Percentiles rank a stretch among this genome's conserved stretches.
Conservation (phyloP, 2,888 invertebrate genomes). For the Drosophila infuscata region DNA sequence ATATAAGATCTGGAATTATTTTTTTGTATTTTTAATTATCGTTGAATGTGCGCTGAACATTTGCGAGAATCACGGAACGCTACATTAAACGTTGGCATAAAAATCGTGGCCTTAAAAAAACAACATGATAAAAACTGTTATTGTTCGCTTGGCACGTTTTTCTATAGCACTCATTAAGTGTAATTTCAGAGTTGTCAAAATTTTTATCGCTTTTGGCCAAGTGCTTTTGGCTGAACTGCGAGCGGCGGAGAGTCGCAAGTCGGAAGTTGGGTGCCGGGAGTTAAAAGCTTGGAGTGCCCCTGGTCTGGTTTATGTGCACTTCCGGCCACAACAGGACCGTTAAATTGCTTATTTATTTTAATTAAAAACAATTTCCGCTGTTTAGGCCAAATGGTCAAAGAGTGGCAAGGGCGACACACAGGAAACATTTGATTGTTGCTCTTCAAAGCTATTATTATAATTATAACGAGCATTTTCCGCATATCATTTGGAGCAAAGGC, state of each 20-base stretch:
- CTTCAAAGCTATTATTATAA: constrained; percentile 43
- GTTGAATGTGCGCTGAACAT: neutral
- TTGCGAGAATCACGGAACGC: neutral
- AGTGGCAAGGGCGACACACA: neutral
- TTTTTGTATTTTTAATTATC: neutral
- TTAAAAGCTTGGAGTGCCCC: neutral
- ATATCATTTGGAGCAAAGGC: constrained; percentile 19
- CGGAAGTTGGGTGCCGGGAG: neutral
- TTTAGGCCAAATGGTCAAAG: constrained; percentile 35
- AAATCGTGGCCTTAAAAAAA: neutral
- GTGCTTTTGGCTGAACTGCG: constrained; percentile 18
- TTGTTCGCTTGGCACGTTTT: constrained; percentile 13
- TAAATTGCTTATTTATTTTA: constrained; percentile 67
- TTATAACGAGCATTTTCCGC: constrained; percentile 58
- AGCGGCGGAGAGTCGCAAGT: neutral
- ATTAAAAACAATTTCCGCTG: constrained; percentile 73
- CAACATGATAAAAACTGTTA: neutral
- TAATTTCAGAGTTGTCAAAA: constrained; percentile 37
- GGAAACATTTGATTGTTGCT: constrained; percentile 60
- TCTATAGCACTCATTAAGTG: constrained; percentile 30
- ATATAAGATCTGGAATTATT: neutral
- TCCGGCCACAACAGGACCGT: constrained; percentile 49
- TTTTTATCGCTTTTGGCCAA: constrained; percentile 13
- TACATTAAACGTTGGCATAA: neutral
- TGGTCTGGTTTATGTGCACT: constrained; percentile 43